Evolutionary conservation across 1,140 invertebrate genomes (phyloP), one percentile per base, ranked within the genome.

Genomic region (Archegozetes longisetosus): DNA sequence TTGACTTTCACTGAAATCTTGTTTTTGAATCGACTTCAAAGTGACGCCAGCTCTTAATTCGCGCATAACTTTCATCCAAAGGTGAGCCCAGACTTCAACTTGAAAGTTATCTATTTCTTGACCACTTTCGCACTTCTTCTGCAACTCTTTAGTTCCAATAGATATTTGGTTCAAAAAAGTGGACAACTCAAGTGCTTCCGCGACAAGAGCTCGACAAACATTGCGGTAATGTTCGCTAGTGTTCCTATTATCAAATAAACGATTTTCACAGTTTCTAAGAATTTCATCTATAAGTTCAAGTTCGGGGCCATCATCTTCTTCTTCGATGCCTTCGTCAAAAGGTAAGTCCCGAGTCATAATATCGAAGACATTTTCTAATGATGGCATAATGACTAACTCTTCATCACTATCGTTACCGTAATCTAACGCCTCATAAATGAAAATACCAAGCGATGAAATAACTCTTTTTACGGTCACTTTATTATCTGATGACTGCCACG

Each of bases 1-100:
- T 40, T 40, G 6, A 17, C 6, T 70, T 80, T 82, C 77, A 68
- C 63, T n/a, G 66, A 66, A 23, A 65, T 66, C 6, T 68, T 64
- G 13, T 69, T 40, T 6, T 40, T 68, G 49, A 2, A 91, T 85
- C 71, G 94, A 94, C 74, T 93, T 94, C 68, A 97, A 75, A 72
- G 91, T 85, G 0, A 95, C 89, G 13, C 92, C 89, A 69, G 78
- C 74, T 14, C 61, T 22, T 17, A 88, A 74, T 70, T 95, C 86
- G 50, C 83, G 79, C 68, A 95, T 92, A 17, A 95, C 88, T 55
- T 97, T 91, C 66, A 95, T 85, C 93, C 93, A 97, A 70, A 95
- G 84, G 64, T 88, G 79, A 63, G 91, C 90, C 89, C 92, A 75
- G n/a, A 73, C 72, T 62, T 61, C 51, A 28, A 64, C 1, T 32